phyloP scores from a whole-genome alignment of 2,113 vertebrate species.

The Romanogobio albipinnatus region DNA sequence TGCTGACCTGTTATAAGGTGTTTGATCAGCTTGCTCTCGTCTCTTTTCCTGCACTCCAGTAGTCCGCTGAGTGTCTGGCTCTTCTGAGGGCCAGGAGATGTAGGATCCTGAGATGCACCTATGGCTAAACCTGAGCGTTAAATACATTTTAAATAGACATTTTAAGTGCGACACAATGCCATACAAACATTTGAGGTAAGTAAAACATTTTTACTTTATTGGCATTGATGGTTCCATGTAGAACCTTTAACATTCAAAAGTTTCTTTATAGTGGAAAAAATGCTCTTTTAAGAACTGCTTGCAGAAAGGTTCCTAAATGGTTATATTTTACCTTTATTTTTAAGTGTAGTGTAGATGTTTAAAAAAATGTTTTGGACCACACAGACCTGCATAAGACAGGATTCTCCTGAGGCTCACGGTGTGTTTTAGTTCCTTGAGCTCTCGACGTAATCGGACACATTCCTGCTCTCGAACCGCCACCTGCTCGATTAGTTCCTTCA shows the following conservation, averaged over 20 bases:
- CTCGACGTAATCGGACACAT: conserved; percentile 70
- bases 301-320: background rate
- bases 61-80: conserved; percentile 64
- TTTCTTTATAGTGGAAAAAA: no score
- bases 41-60: conserved; percentile 76
- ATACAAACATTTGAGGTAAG: no score
- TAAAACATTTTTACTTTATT: no score
- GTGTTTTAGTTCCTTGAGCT: conserved; percentile 70
- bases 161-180: no score
- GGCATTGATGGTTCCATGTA: no score
- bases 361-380: background rate
- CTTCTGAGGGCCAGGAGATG: background rate
- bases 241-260: no score
- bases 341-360: background rate
- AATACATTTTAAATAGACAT: background rate
- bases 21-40: conserved; percentile 77
- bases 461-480: conserved; percentile 73
- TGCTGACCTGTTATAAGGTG: conserved; percentile 80
- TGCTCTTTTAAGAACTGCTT: background rate
- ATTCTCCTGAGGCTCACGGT: conserved; percentile 67
- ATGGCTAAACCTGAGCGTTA: conserved; percentile 43
- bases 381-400: conserved; percentile 65
- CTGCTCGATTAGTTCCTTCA: conserved; percentile 72
- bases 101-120: conserved; percentile 43
- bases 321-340: background rate